A percentile compares a stretch with the other conserved stretches of the same genome.
Conservation (phyloP, 2,113 vertebrate species). For the Callionymus lyra region DNA sequence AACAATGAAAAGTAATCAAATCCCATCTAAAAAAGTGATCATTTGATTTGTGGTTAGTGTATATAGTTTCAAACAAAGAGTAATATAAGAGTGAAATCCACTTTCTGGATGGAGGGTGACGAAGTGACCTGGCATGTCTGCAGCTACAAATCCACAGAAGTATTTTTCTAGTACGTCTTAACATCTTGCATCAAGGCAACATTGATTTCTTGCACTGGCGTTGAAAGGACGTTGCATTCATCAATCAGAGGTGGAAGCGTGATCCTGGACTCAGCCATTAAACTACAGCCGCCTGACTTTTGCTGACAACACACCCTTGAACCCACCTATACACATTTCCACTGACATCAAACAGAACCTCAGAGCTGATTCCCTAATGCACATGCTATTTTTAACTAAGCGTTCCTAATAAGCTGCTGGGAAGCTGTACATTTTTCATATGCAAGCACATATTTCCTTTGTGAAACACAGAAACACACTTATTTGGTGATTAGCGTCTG, state of each 20-base stretch:
- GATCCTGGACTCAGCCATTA: conserved; percentile 51
- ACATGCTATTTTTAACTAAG: conserved; percentile 73
- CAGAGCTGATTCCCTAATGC: conserved; percentile 65
- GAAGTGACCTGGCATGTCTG: too few relatives aligned
- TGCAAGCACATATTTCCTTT: conserved; percentile 69
- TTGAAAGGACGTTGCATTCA: conserved; percentile 33
- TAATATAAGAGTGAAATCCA: too few relatives aligned
- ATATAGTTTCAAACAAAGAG: too few relatives aligned
- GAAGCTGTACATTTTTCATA: conserved; percentile 75
- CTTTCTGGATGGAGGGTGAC: too few relatives aligned
- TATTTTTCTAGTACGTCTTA: too few relatives aligned
- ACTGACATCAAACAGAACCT: conserved; percentile 73
- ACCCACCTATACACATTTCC: conserved; percentile 42
- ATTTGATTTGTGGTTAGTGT: too few relatives aligned
- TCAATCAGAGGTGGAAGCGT: conserved; percentile 42
- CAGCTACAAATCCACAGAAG: too few relatives aligned
- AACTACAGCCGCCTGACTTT: conserved; percentile 52
- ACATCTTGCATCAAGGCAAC: too few relatives aligned
- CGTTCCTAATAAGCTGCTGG: conserved; percentile 73
- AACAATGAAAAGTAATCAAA: too few relatives aligned
- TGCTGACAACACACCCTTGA: conserved; percentile 58
- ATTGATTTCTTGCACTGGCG: conserved; percentile 18
- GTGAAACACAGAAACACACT: conserved; percentile 76
- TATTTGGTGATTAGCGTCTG: conserved; percentile 75
- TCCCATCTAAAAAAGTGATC: too few relatives aligned